phyloP scores from a whole-genome alignment of 2,888 invertebrate genomes.

The Crossocerus cetratus region DNA sequence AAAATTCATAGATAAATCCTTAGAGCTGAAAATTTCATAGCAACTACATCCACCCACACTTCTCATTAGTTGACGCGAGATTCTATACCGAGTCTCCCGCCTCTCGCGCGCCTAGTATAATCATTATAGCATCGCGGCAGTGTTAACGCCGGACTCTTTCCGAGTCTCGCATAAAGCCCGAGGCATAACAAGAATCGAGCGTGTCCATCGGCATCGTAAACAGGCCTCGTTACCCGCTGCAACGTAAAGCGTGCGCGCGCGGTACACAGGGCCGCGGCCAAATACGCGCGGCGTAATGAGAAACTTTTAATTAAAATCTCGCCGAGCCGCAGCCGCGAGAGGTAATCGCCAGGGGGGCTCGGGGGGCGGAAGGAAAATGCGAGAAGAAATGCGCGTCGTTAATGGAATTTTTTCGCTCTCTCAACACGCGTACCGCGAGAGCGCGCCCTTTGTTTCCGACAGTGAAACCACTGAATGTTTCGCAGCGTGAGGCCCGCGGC shows the following conservation, averaged over 20 bases:
- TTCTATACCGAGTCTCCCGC: no score
- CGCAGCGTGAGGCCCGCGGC: neutral
- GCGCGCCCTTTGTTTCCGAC: conserved; percentile 53
- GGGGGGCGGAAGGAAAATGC: conserved; percentile 57
- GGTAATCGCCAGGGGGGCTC: conserved; percentile 32
- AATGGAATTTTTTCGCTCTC: conserved; percentile 55
- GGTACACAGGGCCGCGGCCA: conserved; percentile 56
- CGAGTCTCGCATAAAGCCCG: no score
- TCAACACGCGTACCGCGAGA: conserved; percentile 24
- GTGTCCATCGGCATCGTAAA: conserved; percentile 59
- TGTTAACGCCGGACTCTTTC: conserved; percentile 9
- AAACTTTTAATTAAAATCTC: conserved; percentile 73
- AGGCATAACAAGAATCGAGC: no score
- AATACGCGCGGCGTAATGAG: conserved; percentile 70
- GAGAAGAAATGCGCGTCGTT: conserved; percentile 63
- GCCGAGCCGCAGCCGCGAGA: conserved; percentile 47
- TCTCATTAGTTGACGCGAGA: no score
- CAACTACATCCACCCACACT: no score
- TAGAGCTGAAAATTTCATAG: no score
- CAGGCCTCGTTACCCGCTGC: conserved; percentile 64
- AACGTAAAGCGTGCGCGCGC: conserved; percentile 61
- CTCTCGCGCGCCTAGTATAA: conserved; percentile 12
- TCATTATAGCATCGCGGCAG: conserved; percentile 41
- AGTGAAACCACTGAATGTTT: neutral
- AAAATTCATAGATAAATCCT: no score